Percentiles rank a stretch among this genome's conserved stretches.
phyloP scores from a whole-genome alignment of 2,888 invertebrate genomes.

The Polydrusus tereticollis region DNA sequence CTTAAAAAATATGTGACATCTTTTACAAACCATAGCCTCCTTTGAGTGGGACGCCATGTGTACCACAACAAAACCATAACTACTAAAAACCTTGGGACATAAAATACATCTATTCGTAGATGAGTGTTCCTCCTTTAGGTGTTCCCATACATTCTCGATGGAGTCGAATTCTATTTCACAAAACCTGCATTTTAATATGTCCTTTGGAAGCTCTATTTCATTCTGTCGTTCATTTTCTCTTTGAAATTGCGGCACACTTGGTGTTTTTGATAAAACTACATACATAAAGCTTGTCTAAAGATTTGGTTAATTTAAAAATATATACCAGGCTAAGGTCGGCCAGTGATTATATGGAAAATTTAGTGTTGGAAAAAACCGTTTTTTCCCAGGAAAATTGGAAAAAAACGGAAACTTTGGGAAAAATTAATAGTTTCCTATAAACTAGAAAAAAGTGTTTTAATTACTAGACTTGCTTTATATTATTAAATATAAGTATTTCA shows the following conservation, averaged over 20 bases:
- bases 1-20: not conserved
- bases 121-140: not conserved
- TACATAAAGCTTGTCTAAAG: too few species aligned
- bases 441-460: too few species aligned
- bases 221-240: not conserved
- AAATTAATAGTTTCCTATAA: too few species aligned
- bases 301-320: too few species aligned
- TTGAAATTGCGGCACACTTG: not conserved
- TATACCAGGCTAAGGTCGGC: too few species aligned
- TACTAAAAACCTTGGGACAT: not conserved
- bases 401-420: too few species aligned
- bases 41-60: not conserved
- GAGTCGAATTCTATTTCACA: not conserved
- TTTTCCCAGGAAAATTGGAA: too few species aligned
- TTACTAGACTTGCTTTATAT: too few species aligned
- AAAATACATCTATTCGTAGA: not conserved
- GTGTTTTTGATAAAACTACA: too few species aligned
- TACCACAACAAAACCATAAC: not conserved
- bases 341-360: too few species aligned
- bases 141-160: not conserved
- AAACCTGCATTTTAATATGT: not conserved
- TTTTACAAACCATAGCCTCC: not conserved
- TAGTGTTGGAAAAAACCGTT: too few species aligned
- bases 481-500: too few species aligned
- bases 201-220: not conserved